Conservation (phyloP, 2,113 vertebrate genomes). For the Gallinago jamesoni region DNA sequence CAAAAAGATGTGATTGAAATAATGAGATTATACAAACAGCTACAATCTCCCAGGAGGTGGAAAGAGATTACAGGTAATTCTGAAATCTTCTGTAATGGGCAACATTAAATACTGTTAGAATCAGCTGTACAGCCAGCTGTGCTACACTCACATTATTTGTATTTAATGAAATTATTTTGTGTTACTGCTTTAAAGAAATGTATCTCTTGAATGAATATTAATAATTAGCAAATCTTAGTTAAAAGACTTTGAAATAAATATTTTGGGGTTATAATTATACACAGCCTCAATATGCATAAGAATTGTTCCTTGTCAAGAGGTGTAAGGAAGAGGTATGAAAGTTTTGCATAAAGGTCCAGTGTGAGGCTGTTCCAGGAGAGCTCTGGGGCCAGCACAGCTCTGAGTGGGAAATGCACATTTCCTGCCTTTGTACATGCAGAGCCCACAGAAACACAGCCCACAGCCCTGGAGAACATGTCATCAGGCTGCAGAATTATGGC, state of each 20-base stretch:
- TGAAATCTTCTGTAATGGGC: background rate
- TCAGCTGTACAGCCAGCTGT: background rate
- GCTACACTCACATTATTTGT: background rate
- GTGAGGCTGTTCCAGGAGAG: background rate
- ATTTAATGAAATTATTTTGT: background rate
- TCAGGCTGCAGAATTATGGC: background rate
- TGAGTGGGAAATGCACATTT: background rate
- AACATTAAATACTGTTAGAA: background rate
- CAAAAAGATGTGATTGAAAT: background rate
- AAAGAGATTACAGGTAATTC: background rate
- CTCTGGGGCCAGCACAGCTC: background rate
- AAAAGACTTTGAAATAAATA: background rate
- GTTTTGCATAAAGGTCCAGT: background rate
- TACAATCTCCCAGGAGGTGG: background rate
- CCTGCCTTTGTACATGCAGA: background rate
- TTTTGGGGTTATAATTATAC: background rate
- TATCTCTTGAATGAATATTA: background rate
- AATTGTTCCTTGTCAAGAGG: background rate
- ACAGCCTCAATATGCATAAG: background rate
- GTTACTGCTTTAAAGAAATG: background rate
- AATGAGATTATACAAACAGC: background rate
- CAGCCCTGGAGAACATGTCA: fast-evolving
- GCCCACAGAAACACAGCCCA: background rate
- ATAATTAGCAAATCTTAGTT: background rate
- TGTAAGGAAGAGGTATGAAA: background rate